Base-by-base conservation (phyloP, 1,140 invertebrate species). In the Teleogryllus occipitalis region DNA sequence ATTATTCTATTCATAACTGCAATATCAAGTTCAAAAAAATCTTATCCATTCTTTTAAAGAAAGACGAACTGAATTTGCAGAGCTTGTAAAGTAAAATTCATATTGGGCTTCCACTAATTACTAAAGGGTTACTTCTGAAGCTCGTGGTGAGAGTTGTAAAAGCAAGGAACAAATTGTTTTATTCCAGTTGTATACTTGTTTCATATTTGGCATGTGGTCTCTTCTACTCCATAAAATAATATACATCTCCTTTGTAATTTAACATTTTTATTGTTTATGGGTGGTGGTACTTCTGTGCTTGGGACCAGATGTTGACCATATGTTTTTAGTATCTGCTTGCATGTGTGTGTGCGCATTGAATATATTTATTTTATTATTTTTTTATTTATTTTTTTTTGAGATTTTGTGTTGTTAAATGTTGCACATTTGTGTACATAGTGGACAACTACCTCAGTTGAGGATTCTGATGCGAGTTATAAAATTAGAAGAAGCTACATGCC, bases 131-230 rank as follows among this genome's bases (percentile, higher is more conserved):
- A 10, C 75, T 78, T 27, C 72, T 75, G 75, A 54, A 47, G 54
- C 74, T 76, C 79, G 48, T 74, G 78, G 76, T 74, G 75, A 74
- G 27, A 39, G 27, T 80, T 79, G 54, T 81, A 80, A 74, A 78
- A 74, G 78, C 79, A 79, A 79, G 78, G 79, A 81, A 75, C 82
- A 39, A 39, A 39, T 39, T 39, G 27, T 39, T 82, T 75, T 77
- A 78, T 82, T 79, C 81, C 81, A 79, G 65, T 79, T 39, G 27
- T 39, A 39, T 77, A 15, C 75, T 27, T 22, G 46, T 47, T 79
- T 78, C 47, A 21, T 80, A 27, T 18, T 54, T 76, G 54, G 78
- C 46, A 54, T 39, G 77, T 81, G 75, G 65, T 80, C 77, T 80
- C 72, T 18, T 72, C 21, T 18, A 8, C 76, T 7, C 47, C 14